These are phyloP conservation scores for Engystomops pustulosus DNA, from an alignment of 2,113 vertebrate genomes.

Conservation along the genomic window DNA sequence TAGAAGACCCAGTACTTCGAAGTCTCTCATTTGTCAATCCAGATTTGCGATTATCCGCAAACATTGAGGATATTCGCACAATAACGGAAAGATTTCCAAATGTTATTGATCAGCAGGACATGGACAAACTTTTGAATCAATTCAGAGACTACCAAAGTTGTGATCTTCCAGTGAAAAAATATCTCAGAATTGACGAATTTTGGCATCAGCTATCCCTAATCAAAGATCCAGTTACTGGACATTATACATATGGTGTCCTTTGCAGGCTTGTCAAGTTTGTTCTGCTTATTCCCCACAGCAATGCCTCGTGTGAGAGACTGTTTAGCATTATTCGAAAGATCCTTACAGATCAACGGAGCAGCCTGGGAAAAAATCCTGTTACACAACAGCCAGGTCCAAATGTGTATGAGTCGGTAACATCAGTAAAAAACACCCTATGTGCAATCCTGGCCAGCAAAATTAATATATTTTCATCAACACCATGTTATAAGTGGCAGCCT, in stretches of 20 bases:
- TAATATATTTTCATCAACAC: neutral
- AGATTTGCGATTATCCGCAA: neutral
- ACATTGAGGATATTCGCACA: neutral
- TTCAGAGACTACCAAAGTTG: neutral
- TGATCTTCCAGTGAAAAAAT: neutral
- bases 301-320: neutral
- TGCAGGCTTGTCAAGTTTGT: no score
- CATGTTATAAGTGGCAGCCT: neutral
- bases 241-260: no score
- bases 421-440: neutral
- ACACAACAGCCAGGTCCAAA: neutral
- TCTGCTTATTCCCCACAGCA: no score
- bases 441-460: neutral
- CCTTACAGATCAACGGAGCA: neutral
- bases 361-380: neutral
- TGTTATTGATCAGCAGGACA: neutral
- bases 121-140: neutral
- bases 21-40: neutral
- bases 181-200: no score
- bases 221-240: no score
- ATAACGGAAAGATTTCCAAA: neutral
- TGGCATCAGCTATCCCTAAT: no score
- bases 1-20: neutral
- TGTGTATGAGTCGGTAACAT: neutral
- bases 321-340: neutral